These are phyloP conservation scores for Alfaro cultratus DNA, from an alignment of 2,797 vertebrate species.

Conservation along the genomic window DNA sequence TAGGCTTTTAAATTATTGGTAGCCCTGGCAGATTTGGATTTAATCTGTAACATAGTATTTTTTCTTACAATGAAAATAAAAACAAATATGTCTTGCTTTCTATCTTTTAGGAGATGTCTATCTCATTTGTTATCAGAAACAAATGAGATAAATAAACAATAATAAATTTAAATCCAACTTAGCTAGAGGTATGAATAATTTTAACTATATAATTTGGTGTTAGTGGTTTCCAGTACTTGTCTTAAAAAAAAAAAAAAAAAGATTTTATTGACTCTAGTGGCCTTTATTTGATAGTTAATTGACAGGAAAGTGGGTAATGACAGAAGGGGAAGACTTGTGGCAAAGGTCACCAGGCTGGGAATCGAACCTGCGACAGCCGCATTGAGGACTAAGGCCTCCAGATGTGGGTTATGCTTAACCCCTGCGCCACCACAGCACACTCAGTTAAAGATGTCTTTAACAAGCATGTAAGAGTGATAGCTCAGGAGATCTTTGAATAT, in stretches of 20 bases:
- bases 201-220: neutral
- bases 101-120: neutral
- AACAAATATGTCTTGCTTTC: neutral
- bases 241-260: no score
- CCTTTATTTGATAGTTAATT: no score
- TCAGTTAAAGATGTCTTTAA: neutral
- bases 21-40: neutral
- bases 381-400: no score
- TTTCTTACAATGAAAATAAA: no score
- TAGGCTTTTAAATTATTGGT: neutral
- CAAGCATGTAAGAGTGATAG: neutral
- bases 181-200: neutral
- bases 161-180: neutral
- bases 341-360: no score
- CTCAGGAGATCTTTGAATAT: neutral
- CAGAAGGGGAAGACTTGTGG: no score
- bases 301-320: no score
- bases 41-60: neutral
- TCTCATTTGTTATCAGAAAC: neutral
- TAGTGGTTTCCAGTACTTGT: neutral
- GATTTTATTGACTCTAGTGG: no score
- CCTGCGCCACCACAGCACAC: no score
- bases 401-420: no score
- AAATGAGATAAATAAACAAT: neutral
- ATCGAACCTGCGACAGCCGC: no score